Evolutionary conservation across 2,113 vertebrate genomes (phyloP).

Genomic region (Nerophis lumbriciformis): DNA sequence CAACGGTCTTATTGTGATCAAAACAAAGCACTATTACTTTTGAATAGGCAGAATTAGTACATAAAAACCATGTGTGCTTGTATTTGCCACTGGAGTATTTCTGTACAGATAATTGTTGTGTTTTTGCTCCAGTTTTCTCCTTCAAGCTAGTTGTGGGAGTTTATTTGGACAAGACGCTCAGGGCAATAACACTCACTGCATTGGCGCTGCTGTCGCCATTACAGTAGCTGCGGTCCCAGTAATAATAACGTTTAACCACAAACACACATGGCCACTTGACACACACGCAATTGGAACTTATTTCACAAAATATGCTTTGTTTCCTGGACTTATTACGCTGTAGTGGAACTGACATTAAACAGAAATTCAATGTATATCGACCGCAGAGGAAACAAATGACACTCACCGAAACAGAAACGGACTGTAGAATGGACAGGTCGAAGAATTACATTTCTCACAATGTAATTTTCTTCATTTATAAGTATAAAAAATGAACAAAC

Average conservation of each 20-base stretch:
- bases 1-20: too few relatives aligned
- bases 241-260: neutral
- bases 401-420: conserved; percentile 60
- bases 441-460: conserved; percentile 20
- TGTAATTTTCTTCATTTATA: neutral
- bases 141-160: too few relatives aligned
- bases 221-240: neutral
- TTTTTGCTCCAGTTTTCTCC: too few relatives aligned
- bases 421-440: conserved; percentile 24
- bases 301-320: neutral
- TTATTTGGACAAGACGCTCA: too few relatives aligned
- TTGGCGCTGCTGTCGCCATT: neutral
- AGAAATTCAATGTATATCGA: neutral
- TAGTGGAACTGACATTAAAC: neutral
- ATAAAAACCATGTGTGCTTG: too few relatives aligned
- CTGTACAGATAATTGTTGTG: too few relatives aligned
- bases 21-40: too few relatives aligned
- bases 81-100: too few relatives aligned
- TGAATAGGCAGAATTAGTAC: too few relatives aligned
- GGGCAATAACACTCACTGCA: neutral
- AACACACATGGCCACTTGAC: conserved; percentile 58
- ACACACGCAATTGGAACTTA: conserved; percentile 45
- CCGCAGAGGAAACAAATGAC: conserved; percentile 25
- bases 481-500: neutral
- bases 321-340: too few relatives aligned